A percentile compares a stretch with the other conserved stretches of the same genome.
phyloP scores from a whole-genome alignment of 2,113 vertebrate species.

The Gavia stellata region DNA sequence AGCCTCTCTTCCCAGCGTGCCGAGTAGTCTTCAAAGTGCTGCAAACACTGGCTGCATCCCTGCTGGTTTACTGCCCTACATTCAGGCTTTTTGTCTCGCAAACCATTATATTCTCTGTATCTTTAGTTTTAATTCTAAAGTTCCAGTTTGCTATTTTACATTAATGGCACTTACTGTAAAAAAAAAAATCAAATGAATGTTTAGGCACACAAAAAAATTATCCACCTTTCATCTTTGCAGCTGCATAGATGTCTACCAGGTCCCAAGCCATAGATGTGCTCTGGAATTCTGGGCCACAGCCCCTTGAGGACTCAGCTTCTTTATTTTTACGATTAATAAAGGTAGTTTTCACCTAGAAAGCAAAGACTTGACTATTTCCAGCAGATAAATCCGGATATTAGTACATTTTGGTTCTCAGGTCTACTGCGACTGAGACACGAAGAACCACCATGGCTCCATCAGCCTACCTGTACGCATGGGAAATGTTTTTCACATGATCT shows the following conservation, averaged over 20 bases:
- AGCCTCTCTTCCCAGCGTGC: background rate
- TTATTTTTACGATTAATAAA: background rate
- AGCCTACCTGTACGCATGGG: background rate
- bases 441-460: background rate
- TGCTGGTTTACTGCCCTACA: background rate
- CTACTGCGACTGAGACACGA: background rate
- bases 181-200: background rate
- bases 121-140: slow-evolving; percentile 9
- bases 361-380: background rate
- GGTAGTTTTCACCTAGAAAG: background rate
- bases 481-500: background rate
- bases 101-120: background rate
- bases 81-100: background rate
- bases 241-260: slow-evolving; percentile 17
- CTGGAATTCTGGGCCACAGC: background rate
- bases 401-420: background rate
- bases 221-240: slow-evolving; percentile 35
- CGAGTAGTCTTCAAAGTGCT: slow-evolving; percentile 2
- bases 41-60: background rate
- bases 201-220: slow-evolving; percentile 45
- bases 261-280: background rate
- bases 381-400: background rate
- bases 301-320: background rate
- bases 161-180: slow-evolving; percentile 75
- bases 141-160: slow-evolving; percentile 46